Evolutionary conservation across 2,113 vertebrate genomes (phyloP), one percentile per base, ranked within the genome.

Genomic region (Apus apus): DNA sequence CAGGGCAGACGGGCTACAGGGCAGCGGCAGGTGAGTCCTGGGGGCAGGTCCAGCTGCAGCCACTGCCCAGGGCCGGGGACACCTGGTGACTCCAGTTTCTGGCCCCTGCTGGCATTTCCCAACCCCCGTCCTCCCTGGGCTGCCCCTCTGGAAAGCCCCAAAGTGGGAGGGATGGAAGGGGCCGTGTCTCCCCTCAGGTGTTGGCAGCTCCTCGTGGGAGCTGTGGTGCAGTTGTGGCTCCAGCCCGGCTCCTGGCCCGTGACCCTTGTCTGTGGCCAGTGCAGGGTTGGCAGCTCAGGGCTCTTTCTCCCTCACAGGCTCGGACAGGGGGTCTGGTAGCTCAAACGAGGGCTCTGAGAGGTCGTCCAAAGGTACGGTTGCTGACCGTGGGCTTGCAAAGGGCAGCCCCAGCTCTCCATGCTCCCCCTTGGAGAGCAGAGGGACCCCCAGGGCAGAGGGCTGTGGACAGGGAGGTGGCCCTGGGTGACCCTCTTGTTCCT

Each of bases 21-120:
- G 1, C 3, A 1, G 12, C 32, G 0, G 0, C 38, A 6, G 6
- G 81, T 72, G 68, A 84, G 57, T 62, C 40, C 32, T 2, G 1
- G 34, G 16, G 6, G 22, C 65, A 58, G 34, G 5, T 16, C 30
- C 2, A 4, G 13, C 21, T 34, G 15, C 43, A 36, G 15, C 21
- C 5, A 5, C 15, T 58, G 21, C 15, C 32, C 14, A 2, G 40
- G 8, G 32, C 20, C 9, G 13, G 43, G 54, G 21, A 1, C 0
- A 4, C 9, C 10, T 15, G 6, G 16, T 18, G 53, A 15, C 17
- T 48, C 7, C 0, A 3, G 16, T 46, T 48, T 30, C 43, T 68
- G 56, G 23, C 5, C 3, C 1, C 30, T 45, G 30, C 16, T 0
- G 11, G 15, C 50, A 17, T 32, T 56, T 57, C 53, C 36, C 29